A percentile compares a stretch with the other conserved stretches of the same genome.
These are phyloP conservation scores for Brenthis ino DNA, from an alignment of 2,888 invertebrate genomes.

Conservation along the genomic window DNA sequence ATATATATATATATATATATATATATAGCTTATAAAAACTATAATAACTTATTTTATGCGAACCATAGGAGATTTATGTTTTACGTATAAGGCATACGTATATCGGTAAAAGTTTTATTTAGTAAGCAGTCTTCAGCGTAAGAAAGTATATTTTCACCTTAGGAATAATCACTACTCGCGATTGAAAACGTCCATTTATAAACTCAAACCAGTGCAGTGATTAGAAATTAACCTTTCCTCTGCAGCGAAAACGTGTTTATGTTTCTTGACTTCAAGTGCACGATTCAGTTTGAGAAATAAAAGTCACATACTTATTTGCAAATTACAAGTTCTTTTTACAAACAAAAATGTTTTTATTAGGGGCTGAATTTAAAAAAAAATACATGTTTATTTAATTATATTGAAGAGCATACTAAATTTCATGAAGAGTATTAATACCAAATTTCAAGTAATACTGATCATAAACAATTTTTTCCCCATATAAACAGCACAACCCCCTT, in stretches of 20 bases:
- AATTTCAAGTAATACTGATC: no score
- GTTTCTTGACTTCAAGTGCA: constrained; percentile 28
- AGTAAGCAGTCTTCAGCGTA: constrained; percentile 1
- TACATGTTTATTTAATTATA: no score
- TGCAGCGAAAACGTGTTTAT: constrained; percentile 44
- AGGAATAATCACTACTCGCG: constrained; percentile 59
- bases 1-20: no score
- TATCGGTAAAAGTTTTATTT: neutral
- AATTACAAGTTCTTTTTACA: no score
- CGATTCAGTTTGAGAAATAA: constrained; percentile 17
- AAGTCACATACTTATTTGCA: neutral
- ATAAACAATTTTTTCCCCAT: no score
- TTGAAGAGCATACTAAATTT: no score
- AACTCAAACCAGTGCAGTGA: constrained; percentile 45
- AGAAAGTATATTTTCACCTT: constrained; percentile 65
- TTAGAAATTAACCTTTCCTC: constrained; percentile 55
- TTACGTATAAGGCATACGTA: neutral
- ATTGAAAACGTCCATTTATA: constrained; percentile 61
- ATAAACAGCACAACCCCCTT: no score
- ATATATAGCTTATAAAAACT: no score
- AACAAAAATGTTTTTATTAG: no score
- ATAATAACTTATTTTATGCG: no score
- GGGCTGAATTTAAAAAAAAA: no score
- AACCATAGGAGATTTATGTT: neutral
- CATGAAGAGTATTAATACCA: no score